Conservation (phyloP, 2,888 invertebrate genomes). For the Cremastobaeus sp. region DNA sequence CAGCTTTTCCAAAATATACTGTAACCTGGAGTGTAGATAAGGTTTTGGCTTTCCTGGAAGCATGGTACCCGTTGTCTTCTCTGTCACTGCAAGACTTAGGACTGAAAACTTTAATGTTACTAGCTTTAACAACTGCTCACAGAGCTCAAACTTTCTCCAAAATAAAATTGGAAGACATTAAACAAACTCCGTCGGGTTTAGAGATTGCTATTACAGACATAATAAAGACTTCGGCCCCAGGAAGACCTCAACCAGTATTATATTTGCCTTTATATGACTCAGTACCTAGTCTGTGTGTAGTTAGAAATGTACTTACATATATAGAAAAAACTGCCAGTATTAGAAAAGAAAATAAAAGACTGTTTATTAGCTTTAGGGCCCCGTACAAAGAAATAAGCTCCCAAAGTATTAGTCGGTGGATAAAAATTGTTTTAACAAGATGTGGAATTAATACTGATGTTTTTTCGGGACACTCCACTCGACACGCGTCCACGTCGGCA, state of each 20-base stretch:
- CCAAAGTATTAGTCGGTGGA: background rate
- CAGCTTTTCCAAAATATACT: background rate
- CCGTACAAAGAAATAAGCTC: background rate
- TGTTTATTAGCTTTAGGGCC: slow-evolving; percentile 16
- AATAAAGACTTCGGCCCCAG: slow-evolving; percentile 51
- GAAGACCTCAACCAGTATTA: slow-evolving; percentile 17
- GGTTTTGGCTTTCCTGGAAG: background rate
- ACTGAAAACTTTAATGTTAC: slow-evolving; percentile 28
- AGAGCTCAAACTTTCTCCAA: slow-evolving; percentile 45
- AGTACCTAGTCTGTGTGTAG: slow-evolving; percentile 30
- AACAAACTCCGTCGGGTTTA: background rate
- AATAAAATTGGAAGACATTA: slow-evolving; percentile 47
- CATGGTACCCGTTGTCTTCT: background rate
- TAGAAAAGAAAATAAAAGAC: slow-evolving; percentile 1
- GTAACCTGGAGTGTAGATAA: background rate
- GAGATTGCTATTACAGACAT: slow-evolving; percentile 25
- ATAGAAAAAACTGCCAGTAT: slow-evolving; percentile 22
- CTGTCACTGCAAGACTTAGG: slow-evolving; percentile 34
- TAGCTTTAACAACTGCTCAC: slow-evolving; percentile 51
- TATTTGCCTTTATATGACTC: slow-evolving; percentile 23
- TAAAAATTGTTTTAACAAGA: background rate
- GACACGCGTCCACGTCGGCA: too few species aligned
- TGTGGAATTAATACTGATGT: background rate
- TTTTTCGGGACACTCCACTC: background rate
- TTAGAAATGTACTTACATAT: slow-evolving; percentile 8